phyloP scores from a whole-genome alignment of 1,140 invertebrate genomes.

The Aphis craccivora region DNA sequence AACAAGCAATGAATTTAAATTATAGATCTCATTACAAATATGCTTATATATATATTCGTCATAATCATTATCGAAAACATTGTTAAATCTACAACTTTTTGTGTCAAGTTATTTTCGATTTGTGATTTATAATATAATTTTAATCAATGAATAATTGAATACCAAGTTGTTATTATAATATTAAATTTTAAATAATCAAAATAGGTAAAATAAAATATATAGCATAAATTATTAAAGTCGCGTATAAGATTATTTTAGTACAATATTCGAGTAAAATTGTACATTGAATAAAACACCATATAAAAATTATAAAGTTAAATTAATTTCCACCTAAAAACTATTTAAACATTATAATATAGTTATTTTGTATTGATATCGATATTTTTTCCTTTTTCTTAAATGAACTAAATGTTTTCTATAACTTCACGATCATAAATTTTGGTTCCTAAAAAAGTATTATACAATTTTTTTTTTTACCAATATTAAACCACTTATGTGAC shows the following conservation, averaged over 20 bases:
- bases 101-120: neutral
- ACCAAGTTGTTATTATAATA: neutral
- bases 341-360: neutral
- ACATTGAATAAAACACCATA: neutral
- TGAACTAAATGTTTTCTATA: neutral
- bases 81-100: neutral
- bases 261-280: neutral
- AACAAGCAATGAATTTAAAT: neutral
- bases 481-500: neutral
- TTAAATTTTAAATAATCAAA: neutral
- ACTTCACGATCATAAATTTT: neutral
- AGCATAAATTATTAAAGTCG: neutral
- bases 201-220: too few species aligned
- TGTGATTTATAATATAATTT: neutral
- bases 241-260: neutral
- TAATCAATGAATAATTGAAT: neutral
- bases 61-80: too few species aligned
- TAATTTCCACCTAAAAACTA: neutral
- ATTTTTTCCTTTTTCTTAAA: neutral
- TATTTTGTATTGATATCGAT: neutral
- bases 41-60: neutral
- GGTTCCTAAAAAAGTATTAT: neutral
- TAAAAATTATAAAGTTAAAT: neutral
- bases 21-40: neutral
- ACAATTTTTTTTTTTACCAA: neutral